Percentiles rank a stretch among this genome's conserved stretches.
phyloP scores from a whole-genome alignment of 2,888 invertebrate genomes.

The Morinoia aosen region DNA sequence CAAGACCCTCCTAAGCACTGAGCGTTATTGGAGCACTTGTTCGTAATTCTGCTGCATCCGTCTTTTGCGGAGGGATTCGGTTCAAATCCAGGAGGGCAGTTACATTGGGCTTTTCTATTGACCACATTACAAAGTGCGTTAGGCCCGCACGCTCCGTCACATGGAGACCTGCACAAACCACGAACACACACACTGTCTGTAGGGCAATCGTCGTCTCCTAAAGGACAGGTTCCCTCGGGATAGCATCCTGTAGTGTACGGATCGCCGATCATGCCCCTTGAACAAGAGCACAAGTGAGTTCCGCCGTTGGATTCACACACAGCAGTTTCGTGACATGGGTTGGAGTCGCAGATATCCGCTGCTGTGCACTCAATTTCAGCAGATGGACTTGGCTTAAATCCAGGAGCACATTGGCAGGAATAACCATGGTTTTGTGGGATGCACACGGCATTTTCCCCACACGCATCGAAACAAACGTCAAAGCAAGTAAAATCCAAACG shows the following conservation, averaged over 20 bases:
- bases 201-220: slow-evolving; percentile 83
- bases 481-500: slow-evolving; percentile 85
- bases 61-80: slow-evolving; percentile 77
- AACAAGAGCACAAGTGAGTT: slow-evolving; percentile 85
- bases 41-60: slow-evolving; percentile 81
- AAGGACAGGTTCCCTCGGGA: slow-evolving; percentile 82
- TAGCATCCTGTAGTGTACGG: slow-evolving; percentile 82
- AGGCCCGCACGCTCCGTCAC: slow-evolving; percentile 84
- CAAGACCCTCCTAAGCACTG: slow-evolving; percentile 84
- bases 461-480: slow-evolving; percentile 86
- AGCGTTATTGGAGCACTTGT: slow-evolving; percentile 79
- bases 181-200: slow-evolving; percentile 80
- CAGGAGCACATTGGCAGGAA: slow-evolving; percentile 88
- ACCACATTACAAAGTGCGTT: slow-evolving; percentile 87
- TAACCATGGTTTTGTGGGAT: slow-evolving; percentile 87
- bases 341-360: slow-evolving; percentile 70
- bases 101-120: slow-evolving; percentile 83
- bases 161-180: slow-evolving; percentile 84
- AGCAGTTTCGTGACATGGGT: slow-evolving; percentile 85
- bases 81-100: slow-evolving; percentile 83
- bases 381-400: slow-evolving; percentile 84
- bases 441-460: slow-evolving; percentile 90
- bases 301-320: slow-evolving; percentile 77
- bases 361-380: slow-evolving; percentile 86
- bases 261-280: slow-evolving; percentile 83